Conservation (phyloP, 2,888 invertebrate species). For the Odontocerum albicorne region DNA sequence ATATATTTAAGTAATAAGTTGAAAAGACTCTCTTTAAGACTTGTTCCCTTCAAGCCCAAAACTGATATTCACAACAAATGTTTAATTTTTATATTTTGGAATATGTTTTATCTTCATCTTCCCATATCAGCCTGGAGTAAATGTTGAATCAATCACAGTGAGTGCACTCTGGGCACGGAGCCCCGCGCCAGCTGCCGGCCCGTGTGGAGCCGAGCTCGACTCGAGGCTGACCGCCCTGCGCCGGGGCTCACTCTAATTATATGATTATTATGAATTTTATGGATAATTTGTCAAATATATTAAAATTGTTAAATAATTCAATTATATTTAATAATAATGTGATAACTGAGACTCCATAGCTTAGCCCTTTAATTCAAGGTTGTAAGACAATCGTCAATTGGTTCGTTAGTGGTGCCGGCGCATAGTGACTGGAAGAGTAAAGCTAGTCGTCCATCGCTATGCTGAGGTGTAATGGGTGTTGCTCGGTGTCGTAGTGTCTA, state of each 20-base stretch:
- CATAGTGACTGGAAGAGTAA: neutral
- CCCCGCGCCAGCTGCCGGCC: neutral
- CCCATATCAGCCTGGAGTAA: constrained; percentile 22
- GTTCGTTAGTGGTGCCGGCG: constrained; percentile 1
- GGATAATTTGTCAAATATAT: constrained; percentile 54
- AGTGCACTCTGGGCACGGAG: neutral
- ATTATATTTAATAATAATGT: constrained; percentile 49
- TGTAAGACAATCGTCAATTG: constrained; percentile 25
- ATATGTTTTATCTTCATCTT: constrained; percentile 24
- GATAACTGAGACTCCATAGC: constrained; percentile 43
- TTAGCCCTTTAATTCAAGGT: constrained; percentile 18
- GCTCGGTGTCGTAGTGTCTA: too few species aligned
- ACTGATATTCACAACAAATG: constrained; percentile 17
- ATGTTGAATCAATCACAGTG: constrained; percentile 8
- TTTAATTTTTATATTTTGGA: constrained; percentile 27
- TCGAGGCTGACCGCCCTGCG: neutral
- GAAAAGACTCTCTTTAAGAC: constrained; percentile 33
- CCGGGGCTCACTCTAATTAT: neutral
- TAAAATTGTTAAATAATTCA: constrained; percentile 59
- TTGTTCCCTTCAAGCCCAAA: constrained; percentile 31
- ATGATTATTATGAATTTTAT: constrained; percentile 24
- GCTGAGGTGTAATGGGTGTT: too few species aligned
- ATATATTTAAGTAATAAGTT: constrained; percentile 28
- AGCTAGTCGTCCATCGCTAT: neutral
- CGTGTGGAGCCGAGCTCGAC: neutral